Conservation (phyloP, 2,888 invertebrate species). For the Cinara cedri region DNA sequence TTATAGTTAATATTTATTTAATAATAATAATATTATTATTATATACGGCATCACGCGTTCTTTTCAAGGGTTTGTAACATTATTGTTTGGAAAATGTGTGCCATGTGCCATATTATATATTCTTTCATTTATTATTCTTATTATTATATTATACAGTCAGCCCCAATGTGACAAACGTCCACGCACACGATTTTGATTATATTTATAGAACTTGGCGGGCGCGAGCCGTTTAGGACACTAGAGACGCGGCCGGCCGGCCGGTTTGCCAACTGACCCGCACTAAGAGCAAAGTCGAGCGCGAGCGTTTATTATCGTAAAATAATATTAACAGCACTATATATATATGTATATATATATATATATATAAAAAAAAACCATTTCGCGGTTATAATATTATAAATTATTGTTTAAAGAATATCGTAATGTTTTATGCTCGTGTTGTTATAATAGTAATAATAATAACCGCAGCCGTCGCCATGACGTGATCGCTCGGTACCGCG, state of each 20-base stretch:
- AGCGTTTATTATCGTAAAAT: conserved; percentile 49
- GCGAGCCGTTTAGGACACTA: conserved; percentile 26
- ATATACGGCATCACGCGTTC: no score
- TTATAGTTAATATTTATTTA: neutral
- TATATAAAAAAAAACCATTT: neutral
- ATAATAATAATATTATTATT: conserved; percentile 15
- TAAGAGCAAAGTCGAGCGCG: conserved; percentile 7
- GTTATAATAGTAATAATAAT: no score
- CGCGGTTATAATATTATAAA: no score
- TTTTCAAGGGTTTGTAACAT: conserved; percentile 38
- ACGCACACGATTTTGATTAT: conserved; percentile 38
- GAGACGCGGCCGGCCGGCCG: conserved; percentile 10
- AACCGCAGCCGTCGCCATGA: no score
- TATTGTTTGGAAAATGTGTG: conserved; percentile 38
- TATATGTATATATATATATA: conserved; percentile 27
- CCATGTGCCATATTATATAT: conserved; percentile 28
- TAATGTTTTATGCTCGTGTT: no score
- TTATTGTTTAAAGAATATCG: no score
- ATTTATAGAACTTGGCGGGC: conserved; percentile 54
- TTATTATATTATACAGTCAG: neutral
- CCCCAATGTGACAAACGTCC: conserved; percentile 51
- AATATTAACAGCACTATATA: conserved; percentile 33
- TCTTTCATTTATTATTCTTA: no score
- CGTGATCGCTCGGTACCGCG: no score
- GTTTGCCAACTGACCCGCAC: conserved; percentile 54